phyloP scores from a whole-genome alignment of 2,888 invertebrate species.

The Melieria crassipennis region DNA sequence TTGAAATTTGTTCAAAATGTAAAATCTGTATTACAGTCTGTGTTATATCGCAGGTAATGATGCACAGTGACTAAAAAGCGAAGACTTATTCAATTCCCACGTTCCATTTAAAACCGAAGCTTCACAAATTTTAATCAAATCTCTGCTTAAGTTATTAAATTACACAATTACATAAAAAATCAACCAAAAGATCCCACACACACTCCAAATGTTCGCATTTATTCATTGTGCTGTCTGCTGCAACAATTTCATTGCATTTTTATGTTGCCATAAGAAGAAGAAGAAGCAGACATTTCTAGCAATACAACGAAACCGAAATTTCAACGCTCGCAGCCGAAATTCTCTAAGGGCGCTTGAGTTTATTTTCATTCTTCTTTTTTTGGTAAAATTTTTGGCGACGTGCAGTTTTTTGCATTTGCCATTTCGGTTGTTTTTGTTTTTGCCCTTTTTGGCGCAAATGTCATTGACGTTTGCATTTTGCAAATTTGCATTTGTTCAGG shows the following conservation, averaged over 20 bases:
- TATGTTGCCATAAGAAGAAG: too few species aligned
- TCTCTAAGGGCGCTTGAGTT: constrained; percentile 61
- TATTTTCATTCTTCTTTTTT: constrained; percentile 46
- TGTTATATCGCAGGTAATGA: too few species aligned
- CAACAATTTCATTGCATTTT: background rate
- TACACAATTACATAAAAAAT: too few species aligned
- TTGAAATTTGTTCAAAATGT: too few species aligned
- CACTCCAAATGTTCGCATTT: background rate
- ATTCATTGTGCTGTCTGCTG: background rate
- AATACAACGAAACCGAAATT: constrained; percentile 1
- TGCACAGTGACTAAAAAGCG: too few species aligned
- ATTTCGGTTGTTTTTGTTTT: constrained; percentile 1
- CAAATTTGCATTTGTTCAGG: constrained; percentile 39
- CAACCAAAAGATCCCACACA: too few species aligned
- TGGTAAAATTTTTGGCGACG: constrained; percentile 52
- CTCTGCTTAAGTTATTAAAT: too few species aligned
- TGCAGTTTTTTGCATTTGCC: background rate
- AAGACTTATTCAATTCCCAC: too few species aligned
- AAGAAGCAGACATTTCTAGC: too few species aligned
- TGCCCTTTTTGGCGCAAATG: constrained; percentile 21
- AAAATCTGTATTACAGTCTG: too few species aligned
- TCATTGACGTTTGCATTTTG: constrained; percentile 41
- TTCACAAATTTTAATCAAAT: too few species aligned
- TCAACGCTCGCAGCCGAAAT: constrained; percentile 44
- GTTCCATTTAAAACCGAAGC: too few species aligned